Evolutionary conservation across 2,113 vertebrate species (phyloP).

Genomic region (Takifugu bimaculatus): DNA sequence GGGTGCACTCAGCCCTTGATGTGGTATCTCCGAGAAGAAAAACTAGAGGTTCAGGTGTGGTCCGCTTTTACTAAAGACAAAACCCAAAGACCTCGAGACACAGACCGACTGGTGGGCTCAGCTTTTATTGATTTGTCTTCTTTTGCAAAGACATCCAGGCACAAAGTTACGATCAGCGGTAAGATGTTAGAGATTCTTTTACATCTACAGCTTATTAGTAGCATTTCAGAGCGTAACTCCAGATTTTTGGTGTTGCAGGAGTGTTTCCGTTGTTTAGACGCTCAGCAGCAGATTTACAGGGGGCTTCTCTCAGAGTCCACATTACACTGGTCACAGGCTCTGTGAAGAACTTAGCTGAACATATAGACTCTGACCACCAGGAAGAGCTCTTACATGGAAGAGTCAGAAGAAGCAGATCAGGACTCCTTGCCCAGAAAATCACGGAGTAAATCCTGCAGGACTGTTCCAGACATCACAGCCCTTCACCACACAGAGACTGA

Average conservation of each 20-base stretch:
- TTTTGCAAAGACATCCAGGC: constrained; percentile 67
- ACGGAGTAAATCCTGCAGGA: constrained; percentile 16
- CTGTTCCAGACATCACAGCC: constrained; percentile 19
- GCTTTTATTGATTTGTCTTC: constrained; percentile 83
- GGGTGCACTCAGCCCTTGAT: constrained; percentile 75
- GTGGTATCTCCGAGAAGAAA: constrained; percentile 92
- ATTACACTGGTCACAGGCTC: constrained; percentile 60
- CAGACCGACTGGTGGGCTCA: constrained; percentile 87
- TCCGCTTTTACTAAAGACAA: constrained; percentile 80
- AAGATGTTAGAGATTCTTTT: constrained; percentile 39
- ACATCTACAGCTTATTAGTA: neutral
- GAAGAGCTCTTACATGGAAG: constrained; percentile 54
- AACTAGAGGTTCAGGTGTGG: constrained; percentile 91
- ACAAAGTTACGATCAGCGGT: constrained; percentile 83
- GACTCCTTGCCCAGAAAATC: neutral
- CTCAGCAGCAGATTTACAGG: constrained; percentile 81
- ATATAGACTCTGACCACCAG: constrained; percentile 60
- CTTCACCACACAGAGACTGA: constrained; percentile 16
- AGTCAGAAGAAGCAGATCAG: constrained; percentile 24
- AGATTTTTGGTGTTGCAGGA: constrained; percentile 71
- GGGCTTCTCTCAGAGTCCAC: constrained; percentile 87
- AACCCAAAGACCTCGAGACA: constrained; percentile 79
- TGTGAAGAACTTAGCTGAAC: constrained; percentile 15
- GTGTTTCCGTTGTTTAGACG: constrained; percentile 88
- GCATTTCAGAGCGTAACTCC: neutral